Base-by-base conservation (phyloP, 1,140 invertebrate genomes). In the Zaprionus kolodkinae region DNA sequence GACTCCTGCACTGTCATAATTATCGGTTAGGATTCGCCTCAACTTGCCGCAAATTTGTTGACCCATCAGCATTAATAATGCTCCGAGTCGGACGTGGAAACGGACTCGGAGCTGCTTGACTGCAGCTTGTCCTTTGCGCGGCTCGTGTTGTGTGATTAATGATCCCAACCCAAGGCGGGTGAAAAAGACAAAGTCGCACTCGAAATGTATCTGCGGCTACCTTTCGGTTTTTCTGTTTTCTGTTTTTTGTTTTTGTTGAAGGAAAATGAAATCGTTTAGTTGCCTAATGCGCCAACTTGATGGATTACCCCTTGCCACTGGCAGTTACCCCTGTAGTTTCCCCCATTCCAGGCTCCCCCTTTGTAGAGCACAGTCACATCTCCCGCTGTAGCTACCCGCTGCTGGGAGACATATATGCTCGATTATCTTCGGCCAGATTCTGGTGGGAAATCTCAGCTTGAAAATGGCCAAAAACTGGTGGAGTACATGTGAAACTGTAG, bases 131-230 rank as follows among this genome's bases (percentile, higher is more conserved):
- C 73, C 72, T 90, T 85, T 52, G 69, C 75, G 81, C 75, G 81
- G 84, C 84, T 91, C 89, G 84, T 91, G 89, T 88, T 91, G 89
- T 79, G 89, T 91, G 89, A 91, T 91, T 91, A 91, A 91, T 91
- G 89, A 78, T 21, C 21, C 21, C 21, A 21, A 21, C 1, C 21
- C 21, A 21, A 21, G 33, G 55, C 30, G 40, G 76, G 52, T 55
- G 59, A 68, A 48, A 69, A n/a, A 4, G 2, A 10, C 40, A 3
- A 30, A 27, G 43, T 50, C 17, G 59, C 50, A 68, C 55, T 63
- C 56, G 84, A 88, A 88, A 88, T 88, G 64, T 88, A 88, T 88
- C 81, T 84, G 81, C 74, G 71, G 84, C 85, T 88, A 88, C 84
- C 84, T 84, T 90, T 77, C 57, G 43, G 15, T 33, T 45, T 11